These are phyloP conservation scores for Cyphomyrmex costatus DNA, from an alignment of 1,140 invertebrate genomes.

Conservation along the genomic window DNA sequence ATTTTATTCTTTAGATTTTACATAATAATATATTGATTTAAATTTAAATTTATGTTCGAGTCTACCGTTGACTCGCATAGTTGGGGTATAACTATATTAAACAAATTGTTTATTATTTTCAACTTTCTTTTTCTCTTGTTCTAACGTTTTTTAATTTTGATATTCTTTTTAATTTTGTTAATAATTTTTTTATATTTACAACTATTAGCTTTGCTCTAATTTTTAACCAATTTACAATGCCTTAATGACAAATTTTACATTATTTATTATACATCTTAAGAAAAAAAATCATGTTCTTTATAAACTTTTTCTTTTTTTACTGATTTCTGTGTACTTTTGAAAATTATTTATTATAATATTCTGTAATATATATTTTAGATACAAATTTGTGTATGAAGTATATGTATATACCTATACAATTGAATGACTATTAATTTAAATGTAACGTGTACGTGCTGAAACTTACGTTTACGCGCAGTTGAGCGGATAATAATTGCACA, in stretches of 20 bases:
- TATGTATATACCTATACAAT: constrained; percentile 3
- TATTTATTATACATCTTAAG: neutral
- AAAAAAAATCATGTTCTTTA: neutral
- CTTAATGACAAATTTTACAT: neutral
- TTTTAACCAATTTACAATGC: neutral
- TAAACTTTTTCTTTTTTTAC: neutral
- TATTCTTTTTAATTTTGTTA: neutral
- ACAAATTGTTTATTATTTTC: neutral
- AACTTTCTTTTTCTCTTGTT: neutral
- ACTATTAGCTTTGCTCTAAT: neutral
- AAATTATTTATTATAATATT: neutral
- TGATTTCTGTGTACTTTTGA: neutral
- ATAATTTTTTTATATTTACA: neutral
- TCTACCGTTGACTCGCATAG: too few species aligned
- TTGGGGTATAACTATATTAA: too few species aligned
- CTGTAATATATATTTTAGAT: neutral
- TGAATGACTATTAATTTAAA: constrained; percentile 5
- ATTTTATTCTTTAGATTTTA: too few species aligned
- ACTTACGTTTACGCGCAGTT: neutral
- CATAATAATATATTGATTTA: too few species aligned
- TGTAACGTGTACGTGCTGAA: neutral
- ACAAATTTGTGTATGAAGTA: neutral
- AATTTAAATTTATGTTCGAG: too few species aligned
- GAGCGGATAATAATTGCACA: constrained; percentile 30
- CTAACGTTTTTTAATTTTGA: neutral